A percentile compares a stretch with the other conserved stretches of the same genome.
Evolutionary conservation across 2,113 vertebrate genomes (phyloP).

Genomic region (Callipepla squamata): DNA sequence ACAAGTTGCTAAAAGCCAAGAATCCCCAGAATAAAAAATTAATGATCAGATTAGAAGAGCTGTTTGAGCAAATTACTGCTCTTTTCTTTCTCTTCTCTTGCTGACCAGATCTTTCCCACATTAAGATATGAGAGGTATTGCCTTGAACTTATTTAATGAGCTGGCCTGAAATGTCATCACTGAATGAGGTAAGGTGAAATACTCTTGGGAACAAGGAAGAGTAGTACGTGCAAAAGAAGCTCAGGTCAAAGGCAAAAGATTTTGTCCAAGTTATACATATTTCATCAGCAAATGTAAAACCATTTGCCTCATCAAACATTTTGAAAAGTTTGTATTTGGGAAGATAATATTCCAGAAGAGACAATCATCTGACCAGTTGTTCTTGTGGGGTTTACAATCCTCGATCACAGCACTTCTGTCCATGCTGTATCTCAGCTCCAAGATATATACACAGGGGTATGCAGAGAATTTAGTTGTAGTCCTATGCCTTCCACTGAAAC

Average conservation of each 20-base stretch:
- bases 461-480: neutral
- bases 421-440: neutral
- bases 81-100: neutral
- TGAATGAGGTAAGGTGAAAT: neutral
- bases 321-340: neutral
- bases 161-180: neutral
- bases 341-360: neutral
- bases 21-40: neutral
- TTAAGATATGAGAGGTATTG: neutral
- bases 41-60: neutral
- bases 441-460: neutral
- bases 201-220: neutral
- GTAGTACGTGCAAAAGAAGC: neutral
- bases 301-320: neutral
- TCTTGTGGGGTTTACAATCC: neutral
- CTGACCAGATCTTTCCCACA: neutral
- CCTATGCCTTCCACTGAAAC: neutral
- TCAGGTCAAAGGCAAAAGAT: neutral
- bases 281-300: neutral
- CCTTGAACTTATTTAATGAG: neutral
- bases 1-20: neutral
- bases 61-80: neutral
- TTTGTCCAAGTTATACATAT: neutral
- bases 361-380: neutral
- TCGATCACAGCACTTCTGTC: neutral